A percentile compares a stretch with the other conserved stretches of the same genome.
phyloP scores from a whole-genome alignment of 2,113 vertebrate species.

The Chinchilla lanigera region DNA sequence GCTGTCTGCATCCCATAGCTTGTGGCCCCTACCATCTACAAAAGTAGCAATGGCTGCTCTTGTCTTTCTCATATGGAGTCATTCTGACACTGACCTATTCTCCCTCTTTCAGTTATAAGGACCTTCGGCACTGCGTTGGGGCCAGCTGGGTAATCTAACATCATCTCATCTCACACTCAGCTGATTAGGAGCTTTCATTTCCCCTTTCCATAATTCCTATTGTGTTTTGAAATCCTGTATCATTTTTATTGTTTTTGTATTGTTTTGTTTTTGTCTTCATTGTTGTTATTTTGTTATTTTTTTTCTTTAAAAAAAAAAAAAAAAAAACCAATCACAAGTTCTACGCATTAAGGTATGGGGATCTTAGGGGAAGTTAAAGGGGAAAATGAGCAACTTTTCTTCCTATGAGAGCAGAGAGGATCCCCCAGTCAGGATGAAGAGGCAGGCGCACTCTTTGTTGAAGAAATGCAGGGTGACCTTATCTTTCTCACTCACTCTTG shows the following conservation, averaged over 20 bases:
- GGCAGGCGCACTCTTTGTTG: not conserved
- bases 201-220: not conserved
- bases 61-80: not conserved
- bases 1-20: not conserved
- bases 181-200: not conserved
- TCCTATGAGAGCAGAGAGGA: not conserved
- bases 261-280: too few species aligned
- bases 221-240: too few species aligned
- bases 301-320: too few species aligned
- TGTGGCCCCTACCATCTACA: not conserved
- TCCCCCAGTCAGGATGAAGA: not conserved
- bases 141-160: not conserved
- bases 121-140: not conserved
- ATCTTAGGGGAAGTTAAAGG: not conserved
- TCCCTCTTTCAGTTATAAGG: not conserved
- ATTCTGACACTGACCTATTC: not conserved
- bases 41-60: not conserved
- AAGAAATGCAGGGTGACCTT: not conserved
- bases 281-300: too few species aligned
- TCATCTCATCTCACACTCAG: not conserved
- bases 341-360: not conserved
- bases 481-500: not conserved
- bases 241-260: too few species aligned
- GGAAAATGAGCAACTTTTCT: not conserved
- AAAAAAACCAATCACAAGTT: not conserved